A percentile compares a stretch with the other conserved stretches of the same genome.
Evolutionary conservation across 2,888 invertebrate genomes (phyloP).

Genomic region (Caenorhabditis doughertyi): DNA sequence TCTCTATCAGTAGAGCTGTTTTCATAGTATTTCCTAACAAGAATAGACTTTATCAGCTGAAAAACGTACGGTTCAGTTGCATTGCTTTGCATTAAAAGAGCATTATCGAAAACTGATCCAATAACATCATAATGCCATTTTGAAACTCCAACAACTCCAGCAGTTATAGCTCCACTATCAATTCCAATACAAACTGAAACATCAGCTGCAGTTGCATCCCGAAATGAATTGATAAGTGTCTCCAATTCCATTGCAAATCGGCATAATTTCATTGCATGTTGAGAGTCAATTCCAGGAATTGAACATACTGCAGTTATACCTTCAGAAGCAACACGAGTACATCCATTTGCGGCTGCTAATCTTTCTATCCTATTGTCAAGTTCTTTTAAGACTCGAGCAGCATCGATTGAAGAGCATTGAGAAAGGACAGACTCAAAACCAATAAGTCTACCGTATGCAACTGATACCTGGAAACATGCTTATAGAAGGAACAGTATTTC

Average conservation of each 20-base stretch:
- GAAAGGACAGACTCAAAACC: conserved; percentile 78
- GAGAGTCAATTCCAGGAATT: conserved; percentile 69
- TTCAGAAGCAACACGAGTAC: conserved; percentile 69
- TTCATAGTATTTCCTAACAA: too few relatives aligned
- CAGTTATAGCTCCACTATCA: conserved; percentile 68
- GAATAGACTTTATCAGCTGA: too few relatives aligned
- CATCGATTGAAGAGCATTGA: conserved; percentile 79
- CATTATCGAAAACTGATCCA: conserved; percentile 77
- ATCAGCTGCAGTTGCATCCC: conserved; percentile 79
- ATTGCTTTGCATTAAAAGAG: conserved; percentile 75
- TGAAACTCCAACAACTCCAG: conserved; percentile 77
- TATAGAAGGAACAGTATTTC: not conserved
- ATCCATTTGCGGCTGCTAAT: conserved; percentile 58
- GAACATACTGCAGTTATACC: conserved; percentile 70
- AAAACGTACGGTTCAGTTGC: conserved; percentile 66
- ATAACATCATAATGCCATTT: conserved; percentile 82
- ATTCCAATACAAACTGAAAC: conserved; percentile 77
- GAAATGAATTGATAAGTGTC: conserved; percentile 74
- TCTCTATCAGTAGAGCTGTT: too few relatives aligned
- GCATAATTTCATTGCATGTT: conserved; percentile 70
- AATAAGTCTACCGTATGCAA: conserved; percentile 76
- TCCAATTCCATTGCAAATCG: conserved; percentile 72
- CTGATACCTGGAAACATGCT: conserved; percentile 70
- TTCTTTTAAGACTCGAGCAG: conserved; percentile 77
- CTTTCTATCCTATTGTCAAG: conserved; percentile 71